phyloP scores from a whole-genome alignment of 2,113 vertebrate species.

The Podarcis cretensis region DNA sequence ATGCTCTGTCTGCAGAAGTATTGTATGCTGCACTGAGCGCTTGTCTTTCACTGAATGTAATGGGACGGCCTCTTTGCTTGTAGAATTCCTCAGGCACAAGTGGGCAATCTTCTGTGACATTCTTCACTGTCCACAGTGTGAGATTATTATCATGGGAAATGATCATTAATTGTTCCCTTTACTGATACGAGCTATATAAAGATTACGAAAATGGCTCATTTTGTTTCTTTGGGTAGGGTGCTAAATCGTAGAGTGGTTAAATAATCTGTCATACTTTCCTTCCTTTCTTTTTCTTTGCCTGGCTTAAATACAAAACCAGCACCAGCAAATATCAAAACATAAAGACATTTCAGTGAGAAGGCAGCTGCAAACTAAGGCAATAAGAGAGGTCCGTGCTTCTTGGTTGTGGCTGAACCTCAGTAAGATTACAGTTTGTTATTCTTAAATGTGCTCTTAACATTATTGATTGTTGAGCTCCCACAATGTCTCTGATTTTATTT shows the following conservation, averaged over 20 bases:
- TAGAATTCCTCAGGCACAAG: neutral
- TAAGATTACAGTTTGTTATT: neutral
- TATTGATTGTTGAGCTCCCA: constrained; percentile 12
- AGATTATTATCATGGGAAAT: neutral
- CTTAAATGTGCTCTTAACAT: neutral
- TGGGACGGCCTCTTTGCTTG: neutral
- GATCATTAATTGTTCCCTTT: neutral
- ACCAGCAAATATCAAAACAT: constrained; percentile 46
- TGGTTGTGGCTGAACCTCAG: neutral
- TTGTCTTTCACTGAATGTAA: neutral
- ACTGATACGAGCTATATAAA: neutral
- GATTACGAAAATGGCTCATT: constrained; percentile 27
- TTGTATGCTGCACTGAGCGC: neutral
- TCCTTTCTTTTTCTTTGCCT: constrained; percentile 48
- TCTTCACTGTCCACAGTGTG: neutral
- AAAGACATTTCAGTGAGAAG: constrained; percentile 54
- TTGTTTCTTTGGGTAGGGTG: constrained; percentile 52
- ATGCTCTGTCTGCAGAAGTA: neutral
- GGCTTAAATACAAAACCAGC: constrained; percentile 42
- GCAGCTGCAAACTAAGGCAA: constrained; percentile 28
- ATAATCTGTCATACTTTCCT: constrained; percentile 8
- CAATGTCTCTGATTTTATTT: constrained; percentile 33
- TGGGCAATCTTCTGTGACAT: neutral
- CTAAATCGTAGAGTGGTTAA: constrained; percentile 49
- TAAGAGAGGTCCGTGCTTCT: constrained; percentile 43